A percentile compares a stretch with the other conserved stretches of the same genome.
Evolutionary conservation across 2,113 vertebrate species (phyloP).

Genomic region (Mola mola): DNA sequence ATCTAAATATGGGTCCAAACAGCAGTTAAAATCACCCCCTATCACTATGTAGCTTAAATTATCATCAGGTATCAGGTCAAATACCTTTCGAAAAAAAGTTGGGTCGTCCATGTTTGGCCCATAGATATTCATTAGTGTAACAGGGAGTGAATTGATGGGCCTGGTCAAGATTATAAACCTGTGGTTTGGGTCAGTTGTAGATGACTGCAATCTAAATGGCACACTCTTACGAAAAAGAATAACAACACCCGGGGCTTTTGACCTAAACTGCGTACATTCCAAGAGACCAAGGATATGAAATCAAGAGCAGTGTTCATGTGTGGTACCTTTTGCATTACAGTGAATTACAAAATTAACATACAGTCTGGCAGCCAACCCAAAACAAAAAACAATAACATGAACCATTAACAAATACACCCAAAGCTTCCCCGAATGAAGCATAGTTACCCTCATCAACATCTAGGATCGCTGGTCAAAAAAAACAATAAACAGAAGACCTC

Average conservation of each 20-base stretch:
- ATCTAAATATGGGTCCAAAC: not conserved
- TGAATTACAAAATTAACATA: not conserved
- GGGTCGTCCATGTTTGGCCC: not conserved
- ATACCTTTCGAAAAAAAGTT: not conserved
- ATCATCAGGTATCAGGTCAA: not conserved
- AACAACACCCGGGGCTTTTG: not conserved
- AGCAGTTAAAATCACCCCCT: not conserved
- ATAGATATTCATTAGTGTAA: not conserved
- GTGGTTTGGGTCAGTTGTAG: not conserved
- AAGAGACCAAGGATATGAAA: slow-evolving; percentile 6
- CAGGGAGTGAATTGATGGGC: not conserved
- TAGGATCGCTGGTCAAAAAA: no score
- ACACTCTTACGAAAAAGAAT: not conserved
- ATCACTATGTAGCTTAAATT: no score
- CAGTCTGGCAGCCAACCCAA: not conserved
- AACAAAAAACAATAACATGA: not conserved
- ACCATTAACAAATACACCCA: not conserved
- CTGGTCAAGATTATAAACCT: not conserved
- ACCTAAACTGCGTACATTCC: not conserved
- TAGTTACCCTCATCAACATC: no score
- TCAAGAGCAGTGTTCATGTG: not conserved
- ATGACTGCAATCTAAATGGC: not conserved
- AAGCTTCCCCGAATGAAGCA: slow-evolving; percentile 11
- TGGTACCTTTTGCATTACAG: not conserved
- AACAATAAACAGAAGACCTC: no score